These are phyloP conservation scores for Plutomurus gul DNA, from an alignment of 1,140 invertebrate genomes.

Conservation along the genomic window DNA sequence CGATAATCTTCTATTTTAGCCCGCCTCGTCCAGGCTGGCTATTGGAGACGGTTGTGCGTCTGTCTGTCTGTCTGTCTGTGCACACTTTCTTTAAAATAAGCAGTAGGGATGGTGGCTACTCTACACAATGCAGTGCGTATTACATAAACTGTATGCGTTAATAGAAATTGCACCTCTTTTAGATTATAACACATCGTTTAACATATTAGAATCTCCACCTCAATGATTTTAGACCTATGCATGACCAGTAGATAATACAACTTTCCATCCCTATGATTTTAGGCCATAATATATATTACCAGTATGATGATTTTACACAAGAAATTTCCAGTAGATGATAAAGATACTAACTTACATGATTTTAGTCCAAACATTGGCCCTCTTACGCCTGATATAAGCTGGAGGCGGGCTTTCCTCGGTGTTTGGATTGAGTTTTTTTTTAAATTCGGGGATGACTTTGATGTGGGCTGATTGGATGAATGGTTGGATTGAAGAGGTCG, in stretches of 20 bases:
- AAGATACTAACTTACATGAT: background rate
- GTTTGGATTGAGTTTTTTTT: background rate
- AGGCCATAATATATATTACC: too few relatives aligned
- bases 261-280: too few relatives aligned
- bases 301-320: too few relatives aligned
- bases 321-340: background rate
- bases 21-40: background rate
- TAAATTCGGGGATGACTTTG: background rate
- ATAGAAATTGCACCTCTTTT: too few relatives aligned
- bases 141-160: too few relatives aligned
- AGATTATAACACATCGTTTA: background rate
- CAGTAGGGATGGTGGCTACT: too few relatives aligned
- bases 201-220: too few relatives aligned
- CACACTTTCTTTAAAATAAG: background rate
- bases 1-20: background rate
- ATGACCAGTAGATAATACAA: background rate
- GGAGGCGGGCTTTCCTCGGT: background rate
- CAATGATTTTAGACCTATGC: too few relatives aligned
- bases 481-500: background rate
- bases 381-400: background rate
- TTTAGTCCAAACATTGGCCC: background rate
- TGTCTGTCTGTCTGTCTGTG: background rate
- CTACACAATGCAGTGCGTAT: too few relatives aligned
- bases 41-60: background rate
- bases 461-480: background rate